These are phyloP conservation scores for Trididemnum miniatum DNA, from an alignment of 23 tunicate species.

Conservation along the genomic window DNA sequence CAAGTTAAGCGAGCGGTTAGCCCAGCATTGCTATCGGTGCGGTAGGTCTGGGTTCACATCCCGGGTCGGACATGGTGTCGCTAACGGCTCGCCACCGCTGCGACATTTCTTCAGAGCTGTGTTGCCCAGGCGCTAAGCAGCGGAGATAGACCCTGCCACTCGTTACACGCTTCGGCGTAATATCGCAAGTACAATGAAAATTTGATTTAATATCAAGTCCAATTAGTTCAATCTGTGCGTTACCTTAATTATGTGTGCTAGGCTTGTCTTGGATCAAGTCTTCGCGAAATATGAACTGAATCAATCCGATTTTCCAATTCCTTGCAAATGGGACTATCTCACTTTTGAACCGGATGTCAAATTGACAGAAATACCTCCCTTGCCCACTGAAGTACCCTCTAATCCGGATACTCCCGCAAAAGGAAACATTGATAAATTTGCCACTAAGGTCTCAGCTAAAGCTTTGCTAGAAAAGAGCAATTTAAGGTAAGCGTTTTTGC, in stretches of 20 bases:
- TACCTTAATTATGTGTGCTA: too few species aligned
- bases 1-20: not conserved
- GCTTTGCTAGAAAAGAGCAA: conserved; percentile 57
- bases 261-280: conserved; percentile 73
- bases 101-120: too few species aligned
- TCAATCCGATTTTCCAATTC: conserved; percentile 46
- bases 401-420: not conserved
- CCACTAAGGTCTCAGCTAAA: conserved; percentile 67
- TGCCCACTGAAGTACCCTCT: not conserved
- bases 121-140: too few species aligned
- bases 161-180: too few species aligned
- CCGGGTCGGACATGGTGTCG: too few species aligned
- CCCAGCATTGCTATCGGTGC: not conserved
- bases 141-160: too few species aligned
- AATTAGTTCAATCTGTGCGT: not conserved
- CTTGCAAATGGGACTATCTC: conserved; percentile 70
- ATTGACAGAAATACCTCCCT: not conserved
- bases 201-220: not conserved
- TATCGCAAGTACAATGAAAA: not conserved
- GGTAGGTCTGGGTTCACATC: too few species aligned
- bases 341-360: conserved; percentile 65
- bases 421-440: conserved; percentile 57
- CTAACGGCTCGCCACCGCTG: too few species aligned
- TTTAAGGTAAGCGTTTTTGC: conserved; percentile 16
- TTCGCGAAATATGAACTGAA: conserved; percentile 55